Evolutionary conservation across 2,888 invertebrate species (phyloP), one percentile per base, ranked within the genome.

Genomic region (Trissolcus brochymenae): DNA sequence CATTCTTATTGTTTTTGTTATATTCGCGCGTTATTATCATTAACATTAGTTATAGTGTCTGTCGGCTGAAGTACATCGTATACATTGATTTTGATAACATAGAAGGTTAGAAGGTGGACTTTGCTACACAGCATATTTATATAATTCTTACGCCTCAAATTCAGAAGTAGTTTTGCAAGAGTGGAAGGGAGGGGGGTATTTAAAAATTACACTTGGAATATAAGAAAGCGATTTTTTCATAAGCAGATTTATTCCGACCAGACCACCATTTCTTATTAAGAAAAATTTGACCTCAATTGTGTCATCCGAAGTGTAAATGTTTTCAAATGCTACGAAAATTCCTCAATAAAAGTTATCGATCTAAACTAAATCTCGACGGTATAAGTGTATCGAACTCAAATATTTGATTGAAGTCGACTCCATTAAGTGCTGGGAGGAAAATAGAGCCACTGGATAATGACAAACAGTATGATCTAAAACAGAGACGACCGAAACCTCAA

Each of bases 11-110:
- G 55, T 65, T 56, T 56, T 65, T 56, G 65, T 64, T 64, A 56
- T 56, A 56, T 56, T 65, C 56, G 65, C 56, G 65, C 61, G 41
- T 61, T 51, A 61, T 51, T 61, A 61, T 65, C 49, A 54, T 65
- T 65, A 56, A 56, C 50, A 50, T 56, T 65, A 65, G 64, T 65
- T 35, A 25, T 55, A 65, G 50, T 50, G 56, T 55, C 29, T 54
- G 64, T 46, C 25, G 25, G 46, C 43, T 64, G 64, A 43, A 25
- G 25, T 62, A 62, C 62, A 62, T 54, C 65, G 65, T 65, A 65
- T 56, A 65, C 65, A 55, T 65, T 55, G 65, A 65, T 65, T 65
- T 55, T 54, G 53, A 43, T 54, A 53, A 54, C 54, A 64, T 16
- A 4, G 46, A 65, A 55, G 55, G 40, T 55, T 65, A 55, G 41